A percentile compares a stretch with the other conserved stretches of the same genome.
Conservation (phyloP, 2,797 vertebrate species). For the Nannoperca obscura region DNA sequence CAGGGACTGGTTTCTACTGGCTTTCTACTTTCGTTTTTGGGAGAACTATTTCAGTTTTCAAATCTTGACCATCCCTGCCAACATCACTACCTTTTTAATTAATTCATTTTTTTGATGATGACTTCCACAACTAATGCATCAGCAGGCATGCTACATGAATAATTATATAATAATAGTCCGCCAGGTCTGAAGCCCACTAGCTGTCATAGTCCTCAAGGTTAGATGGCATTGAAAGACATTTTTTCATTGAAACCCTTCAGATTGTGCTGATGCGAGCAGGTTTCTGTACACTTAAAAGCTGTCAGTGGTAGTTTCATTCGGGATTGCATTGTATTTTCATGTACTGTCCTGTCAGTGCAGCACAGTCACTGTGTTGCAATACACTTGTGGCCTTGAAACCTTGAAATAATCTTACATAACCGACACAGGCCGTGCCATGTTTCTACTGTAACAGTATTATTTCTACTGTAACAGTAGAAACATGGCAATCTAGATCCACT, state of each 20-base stretch:
- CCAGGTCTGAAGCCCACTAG: background rate
- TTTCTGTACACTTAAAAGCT: conserved; percentile 9
- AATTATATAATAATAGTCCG: background rate
- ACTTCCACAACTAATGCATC: background rate
- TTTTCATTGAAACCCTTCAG: background rate
- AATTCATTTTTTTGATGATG: background rate
- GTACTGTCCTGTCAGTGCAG: background rate
- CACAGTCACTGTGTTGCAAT: background rate
- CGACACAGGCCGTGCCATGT: background rate
- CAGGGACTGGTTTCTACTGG: too few relatives aligned
- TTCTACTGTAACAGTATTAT: too few relatives aligned
- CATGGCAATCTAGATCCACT: background rate
- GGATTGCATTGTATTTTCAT: conserved; percentile 19
- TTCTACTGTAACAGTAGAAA: too few relatives aligned
- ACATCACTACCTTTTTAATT: background rate
- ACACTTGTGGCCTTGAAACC: conserved; percentile 12
- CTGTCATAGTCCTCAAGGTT: conserved; percentile 12
- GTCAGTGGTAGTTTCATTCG: background rate
- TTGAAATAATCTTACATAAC: conserved; percentile 20
- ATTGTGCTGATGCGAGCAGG: background rate
- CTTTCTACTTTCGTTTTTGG: background rate
- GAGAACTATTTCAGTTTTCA: conserved; percentile 10
- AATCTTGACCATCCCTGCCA: conserved; percentile 8
- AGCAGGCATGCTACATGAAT: conserved; percentile 22
- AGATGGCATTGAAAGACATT: background rate